Evolutionary conservation across 1,140 invertebrate genomes (phyloP), one percentile per base, ranked within the genome.

Genomic region (Gonatopus flavifemur): DNA sequence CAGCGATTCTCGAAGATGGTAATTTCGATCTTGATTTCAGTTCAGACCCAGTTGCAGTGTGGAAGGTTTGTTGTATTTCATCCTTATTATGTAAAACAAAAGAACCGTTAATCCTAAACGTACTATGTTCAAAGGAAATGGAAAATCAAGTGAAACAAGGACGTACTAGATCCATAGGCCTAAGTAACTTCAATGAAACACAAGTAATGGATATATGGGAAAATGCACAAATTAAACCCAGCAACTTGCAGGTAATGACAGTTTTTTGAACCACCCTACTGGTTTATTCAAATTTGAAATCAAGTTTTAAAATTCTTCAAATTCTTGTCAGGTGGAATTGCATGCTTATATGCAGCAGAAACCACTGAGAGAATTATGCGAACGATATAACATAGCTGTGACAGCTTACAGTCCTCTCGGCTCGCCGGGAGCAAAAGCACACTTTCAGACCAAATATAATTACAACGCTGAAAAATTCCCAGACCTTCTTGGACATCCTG

Each of bases 401-500:
- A 91, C 87, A 0, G 91, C 89, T 0, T 96, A 95, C 64, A 86
- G 88, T 18, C 90, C 93, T 1, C 70, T 96, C 2, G 93, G 89
- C 1, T 87, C 87, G 2, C 86, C 83, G 49, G 88, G 84, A 30
- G 67, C 71, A 0, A 67, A 75, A 55, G 16, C 43, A 4, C 70
- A 73, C 43, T 75, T 78, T 53, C 68, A 69, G 65, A 65, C 66
- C 3, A 82, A 82, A 61, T 77, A 82, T 52, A 80, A 76, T 61
- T 77, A 70, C 41, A 83, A 74, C 36, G 55, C 78, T 24, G 79
- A 81, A 2, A 76, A 69, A 67, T 82, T 89, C 61, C 87, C 88
- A 2, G 84, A 88, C 66, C 74, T 91, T 25, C 63, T 93, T 33
- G 80, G 84, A 18, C 84, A 90, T 56, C 81, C 84, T 0, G 79